Evolutionary conservation across 2,888 invertebrate species (phyloP).

Genomic region (Volucella bombylans): DNA sequence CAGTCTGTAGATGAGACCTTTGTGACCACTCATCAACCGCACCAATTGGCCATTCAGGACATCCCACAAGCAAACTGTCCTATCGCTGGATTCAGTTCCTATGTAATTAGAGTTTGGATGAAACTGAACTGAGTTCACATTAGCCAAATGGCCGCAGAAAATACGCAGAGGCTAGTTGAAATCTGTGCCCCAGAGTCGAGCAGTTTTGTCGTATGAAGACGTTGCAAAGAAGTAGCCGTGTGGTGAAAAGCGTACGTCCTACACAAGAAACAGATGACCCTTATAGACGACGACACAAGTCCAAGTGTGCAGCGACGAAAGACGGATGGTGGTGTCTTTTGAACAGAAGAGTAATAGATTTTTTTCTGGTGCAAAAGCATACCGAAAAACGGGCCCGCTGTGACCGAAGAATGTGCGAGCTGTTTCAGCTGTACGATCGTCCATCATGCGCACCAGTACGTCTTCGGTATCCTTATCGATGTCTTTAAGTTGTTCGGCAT

Average conservation of each 20-base stretch:
- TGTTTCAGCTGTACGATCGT: slow-evolving; percentile 94
- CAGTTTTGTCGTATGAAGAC: too few relatives aligned
- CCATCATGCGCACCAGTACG: slow-evolving; percentile 97
- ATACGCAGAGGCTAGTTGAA: too few relatives aligned
- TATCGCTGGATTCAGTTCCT: slow-evolving; percentile 97
- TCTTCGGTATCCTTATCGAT: slow-evolving; percentile 97
- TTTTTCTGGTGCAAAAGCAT: slow-evolving; percentile 95
- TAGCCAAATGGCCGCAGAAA: too few relatives aligned
- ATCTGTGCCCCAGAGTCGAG: too few relatives aligned
- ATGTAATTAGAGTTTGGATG: slow-evolving; percentile 99
- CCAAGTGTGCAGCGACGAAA: slow-evolving; percentile 99
- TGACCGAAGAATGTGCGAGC: slow-evolving; percentile 92
- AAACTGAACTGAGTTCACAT: slow-evolving; percentile 97
- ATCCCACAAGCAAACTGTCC: slow-evolving; percentile 95
- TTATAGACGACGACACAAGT: slow-evolving; percentile 94
- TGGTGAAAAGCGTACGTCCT: too few relatives aligned
- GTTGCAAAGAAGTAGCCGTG: too few relatives aligned
- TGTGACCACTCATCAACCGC: too few relatives aligned
- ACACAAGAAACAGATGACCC: too few relatives aligned
- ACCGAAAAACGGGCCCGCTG: slow-evolving; percentile 93
- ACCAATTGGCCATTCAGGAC: too few relatives aligned
- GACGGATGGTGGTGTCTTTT: slow-evolving; percentile 93
- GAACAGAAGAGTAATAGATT: slow-evolving; percentile 94
- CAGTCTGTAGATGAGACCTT: too few relatives aligned
- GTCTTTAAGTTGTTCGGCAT: slow-evolving; percentile 92